Conservation (phyloP, 2,797 vertebrate species). For the Rhynchonycteris naso region DNA sequence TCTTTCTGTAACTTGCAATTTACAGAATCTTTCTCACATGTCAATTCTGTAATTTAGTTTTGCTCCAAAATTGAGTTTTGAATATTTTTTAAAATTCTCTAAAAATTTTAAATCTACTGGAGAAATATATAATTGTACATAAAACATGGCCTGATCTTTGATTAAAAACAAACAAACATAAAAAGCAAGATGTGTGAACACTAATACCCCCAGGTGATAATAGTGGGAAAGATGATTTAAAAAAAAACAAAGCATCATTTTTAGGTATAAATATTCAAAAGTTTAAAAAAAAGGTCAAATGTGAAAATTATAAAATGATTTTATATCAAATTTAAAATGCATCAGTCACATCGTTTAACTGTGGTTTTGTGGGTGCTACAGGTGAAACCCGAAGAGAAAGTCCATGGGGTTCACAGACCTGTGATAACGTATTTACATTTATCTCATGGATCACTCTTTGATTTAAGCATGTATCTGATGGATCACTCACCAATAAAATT, state of each 20-base stretch:
- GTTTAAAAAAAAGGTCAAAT: slow-evolving; percentile 13
- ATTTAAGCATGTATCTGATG: not conserved
- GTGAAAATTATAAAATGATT: slow-evolving; percentile 75
- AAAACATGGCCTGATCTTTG: slow-evolving; percentile 29
- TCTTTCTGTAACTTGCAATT: not conserved
- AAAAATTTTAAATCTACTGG: not conserved
- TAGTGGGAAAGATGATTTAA: slow-evolving; percentile 38
- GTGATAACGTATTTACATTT: not conserved
- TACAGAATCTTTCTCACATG: not conserved
- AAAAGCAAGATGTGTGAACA: slow-evolving; percentile 36
- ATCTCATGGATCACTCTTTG: slow-evolving; percentile 33
- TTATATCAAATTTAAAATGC: slow-evolving; percentile 69
- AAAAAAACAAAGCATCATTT: not conserved
- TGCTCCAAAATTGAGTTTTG: not conserved
- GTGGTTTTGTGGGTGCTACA: slow-evolving; percentile 62
- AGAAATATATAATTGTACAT: not conserved
- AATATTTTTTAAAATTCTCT: not conserved
- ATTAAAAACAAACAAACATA: not conserved
- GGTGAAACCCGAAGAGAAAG: slow-evolving; percentile 79
- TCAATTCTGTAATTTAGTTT: not conserved
- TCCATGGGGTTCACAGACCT: not conserved
- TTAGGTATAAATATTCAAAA: slow-evolving; percentile 42
- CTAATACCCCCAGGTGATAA: slow-evolving; percentile 69
- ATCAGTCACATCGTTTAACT: slow-evolving; percentile 38
- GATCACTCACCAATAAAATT: not conserved